These are phyloP conservation scores for Hippocampus guttulatus DNA, from an alignment of 2,113 vertebrate genomes.

Conservation along the genomic window DNA sequence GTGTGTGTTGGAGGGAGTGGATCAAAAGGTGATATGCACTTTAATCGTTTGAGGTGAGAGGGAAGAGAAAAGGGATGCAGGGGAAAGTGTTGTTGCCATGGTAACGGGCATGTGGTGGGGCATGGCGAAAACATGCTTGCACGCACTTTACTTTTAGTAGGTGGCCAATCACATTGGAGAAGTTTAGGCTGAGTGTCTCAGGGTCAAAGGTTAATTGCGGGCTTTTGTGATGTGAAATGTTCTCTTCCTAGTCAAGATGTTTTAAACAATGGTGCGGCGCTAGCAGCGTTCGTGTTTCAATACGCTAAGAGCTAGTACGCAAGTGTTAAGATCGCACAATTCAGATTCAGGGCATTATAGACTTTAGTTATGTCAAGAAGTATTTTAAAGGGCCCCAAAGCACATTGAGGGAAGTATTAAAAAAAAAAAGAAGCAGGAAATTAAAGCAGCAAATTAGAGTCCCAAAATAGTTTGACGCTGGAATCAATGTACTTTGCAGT, in stretches of 20 bases:
- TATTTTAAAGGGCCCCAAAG: background rate
- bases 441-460: slow-evolving; percentile 1
- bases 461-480: background rate
- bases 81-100: slow-evolving; percentile 52
- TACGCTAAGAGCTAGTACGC: background rate
- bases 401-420: background rate
- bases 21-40: background rate
- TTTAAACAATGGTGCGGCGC: background rate
- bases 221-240: background rate
- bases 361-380: background rate
- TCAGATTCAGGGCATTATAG: background rate
- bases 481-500: background rate
- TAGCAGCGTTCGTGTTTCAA: background rate
- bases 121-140: slow-evolving; percentile 10
- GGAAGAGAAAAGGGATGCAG: slow-evolving; percentile 18
- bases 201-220: slow-evolving; percentile 11
- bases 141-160: background rate
- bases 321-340: background rate
- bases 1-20: background rate
- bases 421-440: background rate
- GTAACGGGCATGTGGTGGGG: slow-evolving; percentile 40
- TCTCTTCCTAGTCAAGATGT: background rate
- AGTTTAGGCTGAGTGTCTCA: slow-evolving; percentile 3
- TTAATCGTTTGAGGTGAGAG: slow-evolving; percentile 37
- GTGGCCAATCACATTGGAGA: background rate